Base-by-base conservation (phyloP, 1,140 invertebrate genomes). In the Cardiocondyla obscurior region DNA sequence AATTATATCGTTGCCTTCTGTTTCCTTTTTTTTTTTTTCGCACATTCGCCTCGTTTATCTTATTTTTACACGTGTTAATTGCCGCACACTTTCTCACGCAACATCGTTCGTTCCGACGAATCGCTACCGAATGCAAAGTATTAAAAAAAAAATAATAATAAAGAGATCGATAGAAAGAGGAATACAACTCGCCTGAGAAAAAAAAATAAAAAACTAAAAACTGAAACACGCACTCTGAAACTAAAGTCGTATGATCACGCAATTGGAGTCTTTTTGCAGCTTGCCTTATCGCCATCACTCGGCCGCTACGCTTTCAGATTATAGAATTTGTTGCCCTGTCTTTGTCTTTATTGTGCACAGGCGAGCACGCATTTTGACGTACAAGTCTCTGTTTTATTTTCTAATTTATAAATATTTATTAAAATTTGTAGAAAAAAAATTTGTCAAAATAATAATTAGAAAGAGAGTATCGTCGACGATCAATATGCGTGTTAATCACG, bases 231-330 rank as follows among this genome's bases (percentile, higher is more conserved):
- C 79, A 81, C 79, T 72, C 76, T 65, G n/a, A 58, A 72, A 58
- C 12, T 60, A 60, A 44, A 65, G 14, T 67, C 51, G 19, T 49
- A 73, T 22, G 42, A 53, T 82, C 25, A 39, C 39, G 33, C 74
- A 65, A 60, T 67, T 39, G n/a, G 86, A 81, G 36, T 69, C 81
- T 64, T 81, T 70, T 83, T 46, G 49, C 74, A 83, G 86, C 84
- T 88, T 85, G 85, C 81, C 83, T 88, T 85, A 73, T 81, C 51
- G 79, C 44, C 73, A 57, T 70, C 22, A 87, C 46, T 65, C 46
- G 69, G 87, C 88, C 82, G 84, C 89, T 84, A 88, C 74, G 77
- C 84, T 88, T 88, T 81, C 62, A 88, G 83, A 72, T 83, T 90
- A 60, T 86, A 84, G 70, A 39, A 85, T 62, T 55, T 88, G 82